Base-by-base conservation (phyloP, 2,888 invertebrate species). In the Trachelus stipa region DNA sequence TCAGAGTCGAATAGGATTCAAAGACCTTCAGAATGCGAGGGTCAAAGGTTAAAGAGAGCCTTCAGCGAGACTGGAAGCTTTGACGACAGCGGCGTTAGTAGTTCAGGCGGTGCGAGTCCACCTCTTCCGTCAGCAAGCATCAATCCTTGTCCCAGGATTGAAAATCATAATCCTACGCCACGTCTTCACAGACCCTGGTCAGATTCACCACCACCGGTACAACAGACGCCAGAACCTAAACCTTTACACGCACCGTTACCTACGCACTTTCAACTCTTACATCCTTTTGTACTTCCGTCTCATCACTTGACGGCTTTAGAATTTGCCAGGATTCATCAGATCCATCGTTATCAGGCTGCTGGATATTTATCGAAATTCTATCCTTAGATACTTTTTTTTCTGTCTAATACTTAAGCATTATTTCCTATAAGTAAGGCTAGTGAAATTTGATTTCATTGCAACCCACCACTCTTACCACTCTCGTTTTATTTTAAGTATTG, bases 221-320 rank as follows among this genome's bases (percentile, higher is more conserved):
- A 83, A 79, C 81, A 83, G 87, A 81, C 84, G 82, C 84, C 88
- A 88, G 88, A 87, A 91, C 88, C 90, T 88, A 90, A 87, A 86
- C 88, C 87, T 87, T 90, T 35, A 37, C 73, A 79, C 75, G 33
- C 74, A 56, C 23, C 56, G 30, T 68, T 73, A 12, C 74, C 76
- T 11, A 34, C 68, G 23, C 73, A 79, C 34, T 80, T 79, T 77
- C 77, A 77, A 69, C 73, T 80, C n/a, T 68, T 79, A 3, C 75
- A 81, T 76, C 81, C 79, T 23, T 80, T 81, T 68, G 77, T 79
- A 77, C 37, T 68, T 12, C 15, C 68, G 30, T 35, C 68, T 12
- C 80, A 82, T n/a, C 83, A 84, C 12, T 71, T 81, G 6, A 78
- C 81, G 12, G 83, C 84, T 23, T 40, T 84, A 0, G 83, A 85